Conservation (phyloP, 2,113 vertebrate species). For the Dendrocopos noguchii region DNA sequence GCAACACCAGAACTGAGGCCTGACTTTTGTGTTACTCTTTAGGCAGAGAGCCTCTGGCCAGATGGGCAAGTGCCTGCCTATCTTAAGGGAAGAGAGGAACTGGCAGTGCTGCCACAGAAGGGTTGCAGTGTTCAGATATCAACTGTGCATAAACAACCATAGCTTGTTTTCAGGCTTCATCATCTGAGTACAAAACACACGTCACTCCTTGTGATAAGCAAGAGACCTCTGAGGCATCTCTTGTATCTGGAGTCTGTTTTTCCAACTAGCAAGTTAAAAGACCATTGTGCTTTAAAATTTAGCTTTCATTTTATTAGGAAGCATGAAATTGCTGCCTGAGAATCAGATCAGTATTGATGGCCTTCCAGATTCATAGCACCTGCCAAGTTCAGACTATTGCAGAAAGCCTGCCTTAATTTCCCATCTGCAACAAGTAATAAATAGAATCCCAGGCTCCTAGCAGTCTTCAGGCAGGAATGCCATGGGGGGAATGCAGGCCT, state of each 20-base stretch:
- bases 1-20: neutral
- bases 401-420: conserved; percentile 52
- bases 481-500: conserved; percentile 24
- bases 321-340: conserved; percentile 3
- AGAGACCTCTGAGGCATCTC: neutral
- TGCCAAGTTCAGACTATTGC: conserved; percentile 34
- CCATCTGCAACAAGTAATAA: conserved; percentile 59
- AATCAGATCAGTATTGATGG: neutral
- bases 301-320: conserved; percentile 30
- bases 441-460: conserved; percentile 42
- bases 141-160: neutral
- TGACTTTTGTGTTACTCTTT: neutral
- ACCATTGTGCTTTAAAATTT: neutral
- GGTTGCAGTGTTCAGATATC: neutral
- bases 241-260: neutral
- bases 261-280: neutral
- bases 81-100: neutral
- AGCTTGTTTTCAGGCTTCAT: neutral
- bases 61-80: neutral
- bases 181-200: neutral
- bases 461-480: conserved; percentile 38
- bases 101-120: conserved; percentile 8
- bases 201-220: neutral
- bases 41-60: neutral
- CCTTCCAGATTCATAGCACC: neutral